These are phyloP conservation scores for Paradisaea rubra DNA, from an alignment of 2,113 vertebrate genomes.

Conservation along the genomic window DNA sequence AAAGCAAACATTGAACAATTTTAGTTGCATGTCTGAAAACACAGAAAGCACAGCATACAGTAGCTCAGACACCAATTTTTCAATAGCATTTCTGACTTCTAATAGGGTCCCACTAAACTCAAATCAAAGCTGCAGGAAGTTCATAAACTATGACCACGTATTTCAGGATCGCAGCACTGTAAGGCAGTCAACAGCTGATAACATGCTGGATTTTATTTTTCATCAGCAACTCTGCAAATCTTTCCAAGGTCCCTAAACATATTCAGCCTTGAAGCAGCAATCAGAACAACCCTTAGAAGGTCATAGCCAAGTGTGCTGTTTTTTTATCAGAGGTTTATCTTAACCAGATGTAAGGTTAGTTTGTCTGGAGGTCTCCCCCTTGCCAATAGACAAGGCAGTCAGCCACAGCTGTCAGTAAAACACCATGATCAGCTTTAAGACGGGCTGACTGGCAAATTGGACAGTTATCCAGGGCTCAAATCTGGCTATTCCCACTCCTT, in stretches of 20 bases:
- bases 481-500: neutral
- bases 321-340: constrained; percentile 37
- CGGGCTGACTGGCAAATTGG: neutral
- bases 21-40: neutral
- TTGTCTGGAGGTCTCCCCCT: neutral
- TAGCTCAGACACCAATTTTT: neutral
- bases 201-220: neutral
- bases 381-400: neutral
- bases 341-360: neutral
- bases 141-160: neutral
- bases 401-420: neutral
- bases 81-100: neutral
- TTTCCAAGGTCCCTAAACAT: constrained; percentile 50
- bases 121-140: neutral
- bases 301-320: neutral
- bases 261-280: constrained; percentile 43
- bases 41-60: neutral
- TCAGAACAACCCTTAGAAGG: constrained; percentile 9
- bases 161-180: neutral
- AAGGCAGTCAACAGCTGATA: neutral
- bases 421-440: neutral
- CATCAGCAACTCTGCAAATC: neutral
- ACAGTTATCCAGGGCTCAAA: neutral
- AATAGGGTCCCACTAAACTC: neutral
- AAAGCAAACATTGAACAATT: constrained; percentile 24